Evolutionary conservation across 1,140 invertebrate genomes (phyloP).

Genomic region (Drosophila burlai): DNA sequence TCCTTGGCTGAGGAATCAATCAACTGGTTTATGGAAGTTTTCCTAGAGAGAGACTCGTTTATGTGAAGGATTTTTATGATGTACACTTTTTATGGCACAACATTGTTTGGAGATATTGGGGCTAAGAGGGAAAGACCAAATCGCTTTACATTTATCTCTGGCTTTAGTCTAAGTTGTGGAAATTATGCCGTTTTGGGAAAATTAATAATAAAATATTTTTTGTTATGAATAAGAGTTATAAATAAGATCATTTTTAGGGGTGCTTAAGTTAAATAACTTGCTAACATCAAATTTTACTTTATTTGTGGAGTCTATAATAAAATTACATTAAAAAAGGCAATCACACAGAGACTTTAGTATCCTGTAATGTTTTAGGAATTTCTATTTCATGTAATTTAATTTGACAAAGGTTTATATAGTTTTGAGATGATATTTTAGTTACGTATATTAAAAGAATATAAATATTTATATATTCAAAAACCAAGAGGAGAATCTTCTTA

Average conservation of each 20-base stretch:
- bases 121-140: background rate
- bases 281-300: too few species aligned
- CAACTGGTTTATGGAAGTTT: constrained; percentile 36
- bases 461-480: background rate
- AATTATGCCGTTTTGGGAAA: background rate
- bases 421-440: background rate
- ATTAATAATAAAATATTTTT: background rate
- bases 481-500: background rate
- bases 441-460: background rate
- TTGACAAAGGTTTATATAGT: background rate
- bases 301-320: too few species aligned
- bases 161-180: background rate
- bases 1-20: constrained; percentile 24
- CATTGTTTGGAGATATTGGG: background rate
- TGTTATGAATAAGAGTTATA: background rate
- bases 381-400: background rate
- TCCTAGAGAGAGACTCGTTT: constrained; percentile 1
- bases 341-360: too few species aligned
- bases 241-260: too few species aligned
- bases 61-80: constrained; percentile 27
- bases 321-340: too few species aligned
- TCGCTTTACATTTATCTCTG: background rate
- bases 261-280: too few species aligned
- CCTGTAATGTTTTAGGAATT: background rate
- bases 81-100: constrained; percentile 7